Evolutionary conservation across 2,888 invertebrate genomes (phyloP), one percentile per base, ranked within the genome.

Genomic region (Acanthopleura granulata): DNA sequence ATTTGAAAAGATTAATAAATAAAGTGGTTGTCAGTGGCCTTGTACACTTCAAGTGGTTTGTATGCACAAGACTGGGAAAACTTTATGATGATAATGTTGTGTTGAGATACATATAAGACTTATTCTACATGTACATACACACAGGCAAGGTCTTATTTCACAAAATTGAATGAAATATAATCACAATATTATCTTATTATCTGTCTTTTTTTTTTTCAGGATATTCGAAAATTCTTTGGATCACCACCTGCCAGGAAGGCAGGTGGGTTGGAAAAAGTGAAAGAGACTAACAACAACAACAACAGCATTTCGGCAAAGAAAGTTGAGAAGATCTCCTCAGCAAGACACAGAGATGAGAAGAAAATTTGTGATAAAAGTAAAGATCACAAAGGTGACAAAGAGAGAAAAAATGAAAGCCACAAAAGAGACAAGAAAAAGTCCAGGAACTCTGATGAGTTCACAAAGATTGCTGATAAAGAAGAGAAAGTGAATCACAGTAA

Each of bases 161-260:
- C 40, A 40, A 40, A 40, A 40, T 40, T 40, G 40, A 40, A 40
- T 40, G 40, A 40, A 40, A 40, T 40, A 40, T 40, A 40, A 40
- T 40, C 40, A 40, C 40, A 40, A n/a, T n/a, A n/a, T 51, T 51
- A 18, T 51, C 57, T 16, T 51, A n/a, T n/a, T n/a, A n/a, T n/a
- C n/a, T n/a, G n/a, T n/a, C 51, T 57, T 57, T 72, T 18, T 57
- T 18, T 9, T 40, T 25, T 51, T 27, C 49, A 73, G 73, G 73
- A 73, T 73, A 73, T 73, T 29, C 14, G 73, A 15, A 61, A 30
- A 16, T 73, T 73, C 27, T 73, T 73, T 40, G 61, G 73, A n/a
- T 40, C 62, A 1, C 73, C 73, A 30, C 30, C 73, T 62, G 29
- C 62, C 12, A 62, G 6, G 40, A 72, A 72, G 61, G 29, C 50